phyloP scores from a whole-genome alignment of 2,113 vertebrate genomes.

The Hystrix brachyura region DNA sequence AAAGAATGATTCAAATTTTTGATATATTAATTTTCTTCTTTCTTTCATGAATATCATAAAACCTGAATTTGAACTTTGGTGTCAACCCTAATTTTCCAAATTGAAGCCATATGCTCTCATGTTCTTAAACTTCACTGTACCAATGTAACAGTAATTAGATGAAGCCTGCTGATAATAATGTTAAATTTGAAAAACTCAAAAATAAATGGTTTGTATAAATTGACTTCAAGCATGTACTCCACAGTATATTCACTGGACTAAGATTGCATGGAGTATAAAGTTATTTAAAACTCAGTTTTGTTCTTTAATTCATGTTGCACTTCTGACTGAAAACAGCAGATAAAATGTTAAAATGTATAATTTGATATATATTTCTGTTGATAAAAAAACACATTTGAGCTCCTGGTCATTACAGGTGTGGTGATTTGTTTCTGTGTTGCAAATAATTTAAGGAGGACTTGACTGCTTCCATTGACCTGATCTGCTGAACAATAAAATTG shows the following conservation, averaged over 20 bases:
- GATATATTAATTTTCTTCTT: neutral
- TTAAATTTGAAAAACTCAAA: neutral
- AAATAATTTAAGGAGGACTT: neutral
- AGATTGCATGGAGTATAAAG: neutral
- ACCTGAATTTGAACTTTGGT: neutral
- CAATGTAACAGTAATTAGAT: neutral
- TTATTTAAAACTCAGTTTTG: neutral
- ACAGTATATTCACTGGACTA: neutral
- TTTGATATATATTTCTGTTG: neutral
- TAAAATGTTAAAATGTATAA: neutral
- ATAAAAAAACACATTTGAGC: neutral
- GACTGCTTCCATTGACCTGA: neutral
- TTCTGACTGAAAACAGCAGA: neutral
- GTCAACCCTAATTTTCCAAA: neutral
- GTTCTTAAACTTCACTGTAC: neutral
- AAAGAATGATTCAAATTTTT: neutral
- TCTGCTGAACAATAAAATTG: neutral
- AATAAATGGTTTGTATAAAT: neutral
- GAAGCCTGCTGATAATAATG: neutral
- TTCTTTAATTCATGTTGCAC: neutral
- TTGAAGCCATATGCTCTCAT: neutral
- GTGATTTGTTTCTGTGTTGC: neutral
- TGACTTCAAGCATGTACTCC: neutral
- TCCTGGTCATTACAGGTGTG: neutral
- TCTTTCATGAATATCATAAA: neutral